phyloP scores from a whole-genome alignment of 2,797 vertebrate species.

The Acipenser transmontanus region DNA sequence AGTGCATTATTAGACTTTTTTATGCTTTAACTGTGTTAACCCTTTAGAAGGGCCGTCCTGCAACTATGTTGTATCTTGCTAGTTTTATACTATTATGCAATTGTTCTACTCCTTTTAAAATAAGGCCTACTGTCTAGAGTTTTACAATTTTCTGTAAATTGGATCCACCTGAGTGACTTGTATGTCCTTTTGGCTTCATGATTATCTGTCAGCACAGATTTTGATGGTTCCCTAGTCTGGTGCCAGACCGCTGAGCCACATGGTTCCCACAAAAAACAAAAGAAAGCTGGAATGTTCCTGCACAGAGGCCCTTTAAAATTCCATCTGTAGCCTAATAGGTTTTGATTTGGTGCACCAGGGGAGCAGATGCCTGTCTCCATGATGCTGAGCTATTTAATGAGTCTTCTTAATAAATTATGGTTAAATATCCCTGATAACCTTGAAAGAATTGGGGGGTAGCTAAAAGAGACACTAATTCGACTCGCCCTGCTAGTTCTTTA shows the following conservation, averaged over 20 bases:
- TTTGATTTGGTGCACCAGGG: slow-evolving; percentile 1
- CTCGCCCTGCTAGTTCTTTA: not conserved
- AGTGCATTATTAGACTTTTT: too few relatives aligned
- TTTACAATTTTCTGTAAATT: too few relatives aligned
- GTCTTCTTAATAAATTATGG: not conserved
- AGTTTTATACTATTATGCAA: too few relatives aligned
- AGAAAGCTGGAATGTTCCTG: not conserved
- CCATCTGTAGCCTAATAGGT: not conserved
- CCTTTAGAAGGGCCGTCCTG: too few relatives aligned
- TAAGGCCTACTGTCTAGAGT: too few relatives aligned
- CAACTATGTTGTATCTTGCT: too few relatives aligned
- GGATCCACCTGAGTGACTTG: too few relatives aligned
- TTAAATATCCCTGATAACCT: not conserved
- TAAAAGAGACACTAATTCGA: not conserved
- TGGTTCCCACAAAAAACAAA: not conserved
- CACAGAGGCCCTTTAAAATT: not conserved
- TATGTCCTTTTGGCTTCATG: too few relatives aligned
- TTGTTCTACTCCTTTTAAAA: too few relatives aligned
- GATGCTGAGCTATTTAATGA: slow-evolving; percentile 1
- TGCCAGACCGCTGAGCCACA: not conserved
- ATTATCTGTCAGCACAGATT: too few relatives aligned
- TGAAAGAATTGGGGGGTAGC: not conserved
- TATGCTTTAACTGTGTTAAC: too few relatives aligned
- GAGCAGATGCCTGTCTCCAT: slow-evolving; percentile 1
- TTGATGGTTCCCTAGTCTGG: not conserved